Evolutionary conservation across 2,888 invertebrate genomes (phyloP), one percentile per base, ranked within the genome.

Genomic region (Caenorhabditis sulstoni): DNA sequence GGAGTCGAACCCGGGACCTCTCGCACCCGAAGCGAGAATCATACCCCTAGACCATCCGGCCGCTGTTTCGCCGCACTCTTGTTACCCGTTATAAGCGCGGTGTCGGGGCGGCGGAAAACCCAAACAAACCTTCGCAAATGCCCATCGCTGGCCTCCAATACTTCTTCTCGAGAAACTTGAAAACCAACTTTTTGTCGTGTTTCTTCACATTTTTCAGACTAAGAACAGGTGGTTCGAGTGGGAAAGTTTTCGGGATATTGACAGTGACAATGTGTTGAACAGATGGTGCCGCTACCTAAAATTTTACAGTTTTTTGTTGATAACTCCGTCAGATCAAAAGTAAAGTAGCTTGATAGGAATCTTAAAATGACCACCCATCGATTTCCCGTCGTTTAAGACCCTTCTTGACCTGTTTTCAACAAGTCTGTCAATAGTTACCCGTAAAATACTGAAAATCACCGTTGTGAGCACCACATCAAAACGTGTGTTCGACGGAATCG

Each of bases 11-110:
- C 86, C 87, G 86, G 87, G 87, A 85, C 88, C 89, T 89, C 89
- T 89, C 89, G 88, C 89, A 89, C 88, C 89, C 89, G 87, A 89
- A 89, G 89, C 89, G 89, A 89, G 89, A 89, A 89, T 89, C 89
- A 87, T 87, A 87, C 87, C 86, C 66, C 86, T 87, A 87, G 86
- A 87, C 86, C 86, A 87, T 83, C 81, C 81, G 83, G 85, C 85
- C 85, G 37, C 68, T 62, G 68, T 85, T 87, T 87, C 87, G 87
- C 88, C 87, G 87, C 87, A 85, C 87, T 87, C 85, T 18, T 11
- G 29, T 35, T 14, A 4, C 11, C 18, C 20, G 1, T 50, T 16
- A 49, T 5, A 22, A 20, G 45, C 5, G 39, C 16, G 50, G 16
- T 3, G 29, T 8, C 37, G 37, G 4, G 16, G 20, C 11, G n/a